phyloP scores from a whole-genome alignment of 92 coral and sea anemone species.

The Porites lobata region DNA sequence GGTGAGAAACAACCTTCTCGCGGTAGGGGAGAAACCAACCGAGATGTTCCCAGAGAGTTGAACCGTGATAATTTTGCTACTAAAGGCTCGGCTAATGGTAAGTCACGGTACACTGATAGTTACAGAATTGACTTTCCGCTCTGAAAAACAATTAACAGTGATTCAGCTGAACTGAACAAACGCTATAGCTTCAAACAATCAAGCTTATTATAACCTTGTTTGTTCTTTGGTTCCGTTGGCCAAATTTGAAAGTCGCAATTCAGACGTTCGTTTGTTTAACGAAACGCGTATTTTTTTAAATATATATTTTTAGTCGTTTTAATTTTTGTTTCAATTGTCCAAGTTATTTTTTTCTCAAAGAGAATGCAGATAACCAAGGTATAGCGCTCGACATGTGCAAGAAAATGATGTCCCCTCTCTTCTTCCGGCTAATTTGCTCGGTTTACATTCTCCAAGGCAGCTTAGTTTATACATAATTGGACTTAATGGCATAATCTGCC shows the following conservation, averaged over 20 bases:
- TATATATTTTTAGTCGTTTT: background rate
- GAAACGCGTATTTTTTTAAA: constrained; percentile 10
- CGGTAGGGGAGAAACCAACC: constrained; percentile 65
- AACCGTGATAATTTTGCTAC: constrained; percentile 71
- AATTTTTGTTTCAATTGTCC: background rate
- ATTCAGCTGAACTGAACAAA: constrained; percentile 7
- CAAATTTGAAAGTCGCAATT: constrained; percentile 36
- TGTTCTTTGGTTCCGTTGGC: constrained; percentile 27
- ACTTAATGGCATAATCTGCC: no score
- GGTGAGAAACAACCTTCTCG: constrained; percentile 81
- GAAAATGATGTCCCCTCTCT: background rate
- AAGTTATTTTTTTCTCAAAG: background rate
- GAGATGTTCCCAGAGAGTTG: constrained; percentile 79
- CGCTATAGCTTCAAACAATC: background rate
- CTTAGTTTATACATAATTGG: no score
- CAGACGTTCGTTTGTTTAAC: background rate
- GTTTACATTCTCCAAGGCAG: no score
- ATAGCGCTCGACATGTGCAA: background rate
- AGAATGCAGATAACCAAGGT: no score
- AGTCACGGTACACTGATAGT: background rate
- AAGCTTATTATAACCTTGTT: background rate
- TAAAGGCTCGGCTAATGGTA: constrained; percentile 59
- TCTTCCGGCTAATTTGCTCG: constrained; percentile 9
- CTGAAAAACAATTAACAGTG: background rate
- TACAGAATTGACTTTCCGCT: background rate